phyloP scores from a whole-genome alignment of 2,888 invertebrate species.

The Rhagium mordax region DNA sequence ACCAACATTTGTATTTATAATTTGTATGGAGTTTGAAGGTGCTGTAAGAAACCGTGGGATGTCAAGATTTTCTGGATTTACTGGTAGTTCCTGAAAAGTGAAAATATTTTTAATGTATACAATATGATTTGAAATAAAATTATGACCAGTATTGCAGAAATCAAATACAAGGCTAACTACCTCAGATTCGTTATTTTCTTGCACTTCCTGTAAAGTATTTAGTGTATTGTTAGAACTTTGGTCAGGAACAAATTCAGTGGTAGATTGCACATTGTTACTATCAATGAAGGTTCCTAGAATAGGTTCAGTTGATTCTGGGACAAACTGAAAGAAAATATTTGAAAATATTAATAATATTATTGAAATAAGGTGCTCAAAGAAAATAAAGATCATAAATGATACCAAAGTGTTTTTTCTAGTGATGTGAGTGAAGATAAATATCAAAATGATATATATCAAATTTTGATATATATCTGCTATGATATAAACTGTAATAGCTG shows the following conservation, averaged over 20 bases:
- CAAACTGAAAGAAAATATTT: not conserved
- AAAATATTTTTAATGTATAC: too few species aligned
- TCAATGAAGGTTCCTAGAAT: not conserved
- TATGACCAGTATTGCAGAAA: too few species aligned
- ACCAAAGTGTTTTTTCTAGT: too few species aligned
- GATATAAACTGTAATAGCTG: too few species aligned
- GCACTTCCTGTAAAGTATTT: not conserved
- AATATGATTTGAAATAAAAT: too few species aligned
- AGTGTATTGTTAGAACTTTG: not conserved
- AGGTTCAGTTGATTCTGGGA: not conserved
- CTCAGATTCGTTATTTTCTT: not conserved
- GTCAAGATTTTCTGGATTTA: not conserved
- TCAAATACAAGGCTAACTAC: not conserved
- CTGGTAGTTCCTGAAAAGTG: not conserved
- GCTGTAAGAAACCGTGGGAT: conserved; percentile 10
- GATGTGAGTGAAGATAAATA: too few species aligned
- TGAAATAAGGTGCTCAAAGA: too few species aligned
- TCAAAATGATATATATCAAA: too few species aligned
- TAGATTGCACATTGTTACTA: not conserved
- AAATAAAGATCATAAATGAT: too few species aligned
- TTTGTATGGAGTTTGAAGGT: conserved; percentile 7
- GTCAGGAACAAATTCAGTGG: not conserved
- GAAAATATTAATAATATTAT: too few species aligned
- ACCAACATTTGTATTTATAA: conserved; percentile 11
- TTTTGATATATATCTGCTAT: too few species aligned